Conservation (phyloP, 2,113 vertebrate species). For the Patagioenas fasciata region DNA sequence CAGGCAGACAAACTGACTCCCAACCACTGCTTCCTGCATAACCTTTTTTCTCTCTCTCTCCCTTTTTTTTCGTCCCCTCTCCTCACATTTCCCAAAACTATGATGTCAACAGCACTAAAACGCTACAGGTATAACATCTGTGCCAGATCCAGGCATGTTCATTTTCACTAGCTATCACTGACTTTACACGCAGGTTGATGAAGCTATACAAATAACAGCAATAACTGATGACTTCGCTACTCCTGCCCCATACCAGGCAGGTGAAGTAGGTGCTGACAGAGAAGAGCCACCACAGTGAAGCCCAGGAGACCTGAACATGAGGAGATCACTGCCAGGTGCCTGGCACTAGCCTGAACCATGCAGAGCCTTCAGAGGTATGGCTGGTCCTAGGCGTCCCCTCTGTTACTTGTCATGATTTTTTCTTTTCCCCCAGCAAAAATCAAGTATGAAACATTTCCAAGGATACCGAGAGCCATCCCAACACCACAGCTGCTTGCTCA, state of each 20-base stretch:
- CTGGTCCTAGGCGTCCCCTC: neutral
- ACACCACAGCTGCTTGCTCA: neutral
- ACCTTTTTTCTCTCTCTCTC: neutral
- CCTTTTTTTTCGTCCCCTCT: too few relatives aligned
- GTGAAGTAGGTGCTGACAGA: neutral
- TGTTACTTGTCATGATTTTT: neutral
- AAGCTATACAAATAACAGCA: neutral
- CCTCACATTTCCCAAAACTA: neutral
- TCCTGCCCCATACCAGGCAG: neutral
- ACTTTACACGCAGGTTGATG: fast-evolving
- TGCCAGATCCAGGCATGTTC: neutral
- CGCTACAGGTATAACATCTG: neutral
- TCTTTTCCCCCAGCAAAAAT: neutral
- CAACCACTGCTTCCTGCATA: neutral
- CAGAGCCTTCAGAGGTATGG: neutral
- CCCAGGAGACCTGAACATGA: neutral
- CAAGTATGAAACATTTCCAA: neutral
- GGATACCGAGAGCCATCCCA: neutral
- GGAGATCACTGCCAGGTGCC: fast-evolving
- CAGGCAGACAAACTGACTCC: neutral
- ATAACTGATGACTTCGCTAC: neutral
- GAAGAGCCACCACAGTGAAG: neutral
- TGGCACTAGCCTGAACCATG: neutral
- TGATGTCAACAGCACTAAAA: neutral
- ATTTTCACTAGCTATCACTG: neutral